phyloP scores from a whole-genome alignment of 2,888 invertebrate genomes.

The Dorcus parallelipipedus region DNA sequence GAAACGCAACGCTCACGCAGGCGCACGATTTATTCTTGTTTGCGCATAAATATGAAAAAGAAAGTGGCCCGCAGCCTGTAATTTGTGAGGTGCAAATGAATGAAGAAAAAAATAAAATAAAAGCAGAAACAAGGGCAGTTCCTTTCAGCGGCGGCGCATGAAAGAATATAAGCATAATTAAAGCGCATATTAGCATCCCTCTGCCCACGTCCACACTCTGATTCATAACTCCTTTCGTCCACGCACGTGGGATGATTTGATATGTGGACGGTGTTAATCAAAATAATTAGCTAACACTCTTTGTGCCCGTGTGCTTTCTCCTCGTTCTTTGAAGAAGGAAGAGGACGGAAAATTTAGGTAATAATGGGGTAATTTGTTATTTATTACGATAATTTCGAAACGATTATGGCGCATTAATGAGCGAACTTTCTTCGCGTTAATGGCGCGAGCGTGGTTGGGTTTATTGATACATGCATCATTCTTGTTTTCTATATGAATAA shows the following conservation, averaged over 20 bases:
- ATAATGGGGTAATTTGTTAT: background rate
- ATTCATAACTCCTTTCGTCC: conserved; percentile 17
- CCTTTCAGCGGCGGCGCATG: conserved; percentile 13
- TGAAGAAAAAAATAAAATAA: background rate
- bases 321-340: background rate
- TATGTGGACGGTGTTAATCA: conserved; percentile 19
- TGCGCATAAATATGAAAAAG: conserved; percentile 1
- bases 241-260: conserved; percentile 15
- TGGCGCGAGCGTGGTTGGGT: conserved; percentile 1
- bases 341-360: background rate
- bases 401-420: background rate
- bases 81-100: conserved; percentile 17
- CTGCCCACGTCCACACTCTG: conserved; percentile 15
- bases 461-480: background rate
- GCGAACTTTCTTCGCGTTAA: background rate
- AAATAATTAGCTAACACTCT: conserved; percentile 20
- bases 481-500: too few relatives aligned
- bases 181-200: conserved; percentile 24
- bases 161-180: conserved; percentile 21
- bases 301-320: background rate
- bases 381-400: conserved; percentile 1
- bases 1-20: background rate
- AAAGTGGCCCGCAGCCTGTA: conserved; percentile 3
- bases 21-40: background rate
- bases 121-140: conserved; percentile 7